These are phyloP conservation scores for Rhinogobio ventralis DNA, from an alignment of 2,797 vertebrate species.

Conservation along the genomic window DNA sequence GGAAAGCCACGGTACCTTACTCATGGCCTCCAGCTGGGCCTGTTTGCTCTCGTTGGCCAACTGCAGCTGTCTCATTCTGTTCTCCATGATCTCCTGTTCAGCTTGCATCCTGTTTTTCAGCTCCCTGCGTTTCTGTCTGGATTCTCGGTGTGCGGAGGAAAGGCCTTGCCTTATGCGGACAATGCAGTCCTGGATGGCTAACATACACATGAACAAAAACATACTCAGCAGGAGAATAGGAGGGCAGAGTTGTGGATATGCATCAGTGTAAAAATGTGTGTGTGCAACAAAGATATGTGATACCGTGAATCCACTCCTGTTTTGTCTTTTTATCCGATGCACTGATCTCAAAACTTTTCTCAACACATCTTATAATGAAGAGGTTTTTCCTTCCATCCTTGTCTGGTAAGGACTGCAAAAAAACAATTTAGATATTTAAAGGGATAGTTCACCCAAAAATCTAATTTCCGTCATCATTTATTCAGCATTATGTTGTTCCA, in stretches of 20 bases:
- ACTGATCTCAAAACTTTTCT: slow-evolving; percentile 95
- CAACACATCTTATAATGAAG: slow-evolving; percentile 88
- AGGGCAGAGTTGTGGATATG: not conserved
- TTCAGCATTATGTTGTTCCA: not conserved
- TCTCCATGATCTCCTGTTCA: slow-evolving; percentile 89
- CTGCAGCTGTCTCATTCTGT: slow-evolving; percentile 91
- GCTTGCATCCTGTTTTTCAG: slow-evolving; percentile 84
- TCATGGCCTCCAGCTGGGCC: slow-evolving; percentile 88
- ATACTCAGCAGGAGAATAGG: not conserved
- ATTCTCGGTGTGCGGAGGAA: slow-evolving; percentile 87
- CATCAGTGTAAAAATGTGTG: not conserved
- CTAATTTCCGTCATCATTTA: not conserved
- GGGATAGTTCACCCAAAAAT: not conserved
- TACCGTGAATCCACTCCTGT: slow-evolving; percentile 98
- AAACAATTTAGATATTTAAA: not conserved
- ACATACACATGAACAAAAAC: not conserved
- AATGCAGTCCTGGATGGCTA: slow-evolving; percentile 90
- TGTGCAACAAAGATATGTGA: slow-evolving; percentile 3
- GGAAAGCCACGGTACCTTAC: slow-evolving; percentile 79
- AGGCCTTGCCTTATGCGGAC: slow-evolving; percentile 82
- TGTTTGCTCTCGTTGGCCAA: slow-evolving; percentile 90
- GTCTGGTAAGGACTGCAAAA: slow-evolving; percentile 86
- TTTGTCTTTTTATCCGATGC: slow-evolving; percentile 97
- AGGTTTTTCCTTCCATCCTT: slow-evolving; percentile 97
- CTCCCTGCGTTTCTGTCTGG: slow-evolving; percentile 86